Evolutionary conservation across 35 echinoderm and acorn worm species (phyloP), one percentile per base, ranked within the genome.

Genomic region (Ophiothrix spiculata): DNA sequence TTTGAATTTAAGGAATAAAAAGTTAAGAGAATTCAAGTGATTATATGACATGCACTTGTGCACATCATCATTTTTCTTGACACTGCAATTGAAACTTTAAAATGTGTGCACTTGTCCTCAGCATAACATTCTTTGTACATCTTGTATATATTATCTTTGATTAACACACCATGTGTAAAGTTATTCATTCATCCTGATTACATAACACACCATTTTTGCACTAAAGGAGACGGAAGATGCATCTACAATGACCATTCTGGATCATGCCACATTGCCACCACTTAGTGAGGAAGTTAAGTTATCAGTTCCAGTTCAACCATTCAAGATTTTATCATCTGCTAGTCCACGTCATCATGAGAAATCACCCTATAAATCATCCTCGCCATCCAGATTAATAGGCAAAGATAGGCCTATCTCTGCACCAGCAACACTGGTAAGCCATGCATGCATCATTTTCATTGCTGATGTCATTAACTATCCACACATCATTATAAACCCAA

Each of bases 351-450:
- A n/a, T n/a, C n/a, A n/a, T n/a, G n/a, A n/a, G n/a, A n/a, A n/a
- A n/a, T n/a, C n/a, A n/a, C n/a, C 60, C 17, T n/a, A 4, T 25
- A 25, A 15, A 69, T n/a, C 23, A 69, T 69, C 60, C 17, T 69
- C 60, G 29, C 6, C 23, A 69, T 25, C 60, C 3, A 4, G 16
- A 69, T 69, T 28, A 25, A 69, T 10, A 69, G 29, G 60, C 2
- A 69, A 69, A 12, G 39, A 36, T 19, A 90, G 94, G 80, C 87
- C 94, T 4, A 92, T 85, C 6, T 97, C 94, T 76, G 94, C 94
- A 33, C 94, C 94, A 79, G 94, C 94, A 1, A 79, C 79, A 76
- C 56, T 97, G 90, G 94, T 97, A 81, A 90, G 83, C 45, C 13
- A 16, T 29, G 0, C 34, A 76, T 28, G 11, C n/a, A 31, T 76